These are phyloP conservation scores for Leuctra nigra DNA, from an alignment of 2,888 invertebrate species.

Conservation along the genomic window DNA sequence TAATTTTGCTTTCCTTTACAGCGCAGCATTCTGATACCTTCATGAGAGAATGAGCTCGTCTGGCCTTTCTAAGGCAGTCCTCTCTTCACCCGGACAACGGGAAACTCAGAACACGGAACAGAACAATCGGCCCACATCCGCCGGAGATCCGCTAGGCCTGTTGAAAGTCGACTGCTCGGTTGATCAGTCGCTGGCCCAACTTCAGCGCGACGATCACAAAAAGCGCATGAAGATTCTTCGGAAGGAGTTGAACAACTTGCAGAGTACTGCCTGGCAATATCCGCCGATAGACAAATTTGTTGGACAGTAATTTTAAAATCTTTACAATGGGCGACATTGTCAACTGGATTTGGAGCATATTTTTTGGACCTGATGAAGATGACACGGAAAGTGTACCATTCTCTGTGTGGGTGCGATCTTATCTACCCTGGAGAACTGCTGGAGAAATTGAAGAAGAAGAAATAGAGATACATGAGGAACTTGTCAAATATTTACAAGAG, in stretches of 20 bases:
- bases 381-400: no score
- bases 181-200: constrained; percentile 49
- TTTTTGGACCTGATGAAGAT: no score
- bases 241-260: constrained; percentile 70
- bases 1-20: not conserved
- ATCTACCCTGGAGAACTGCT: no score
- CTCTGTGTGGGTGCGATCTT: not conserved
- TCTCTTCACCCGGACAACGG: constrained; percentile 36
- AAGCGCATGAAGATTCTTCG: constrained; percentile 63
- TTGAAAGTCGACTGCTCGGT: constrained; percentile 48
- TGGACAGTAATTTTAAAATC: constrained; percentile 40
- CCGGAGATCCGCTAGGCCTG: constrained; percentile 44
- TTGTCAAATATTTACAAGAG: no score
- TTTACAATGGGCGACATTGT: not conserved
- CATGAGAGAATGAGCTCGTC: constrained; percentile 37
- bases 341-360: not conserved
- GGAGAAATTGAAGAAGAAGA: not conserved
- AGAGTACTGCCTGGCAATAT: constrained; percentile 75
- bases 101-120: constrained; percentile 38
- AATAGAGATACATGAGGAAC: not conserved
- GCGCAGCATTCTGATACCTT: not conserved
- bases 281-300: constrained; percentile 61
- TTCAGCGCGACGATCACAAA: constrained; percentile 59
- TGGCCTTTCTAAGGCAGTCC: constrained; percentile 35
- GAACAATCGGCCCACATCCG: constrained; percentile 32